Base-by-base conservation (phyloP, 2,113 vertebrate species). In the Bos indicus region DNA sequence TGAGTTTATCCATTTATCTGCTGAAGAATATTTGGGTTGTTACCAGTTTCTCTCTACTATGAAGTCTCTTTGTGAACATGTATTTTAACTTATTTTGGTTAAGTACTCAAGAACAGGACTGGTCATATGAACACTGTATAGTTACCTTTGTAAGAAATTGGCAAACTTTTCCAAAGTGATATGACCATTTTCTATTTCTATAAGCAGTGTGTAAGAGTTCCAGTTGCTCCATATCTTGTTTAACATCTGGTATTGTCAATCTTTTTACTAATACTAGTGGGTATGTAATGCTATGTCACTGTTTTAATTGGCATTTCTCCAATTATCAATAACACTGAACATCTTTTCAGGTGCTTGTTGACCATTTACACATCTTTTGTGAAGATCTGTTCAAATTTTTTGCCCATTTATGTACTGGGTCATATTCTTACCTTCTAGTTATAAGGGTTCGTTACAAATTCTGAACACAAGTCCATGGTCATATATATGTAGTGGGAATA, bases 21-120 rank as follows among this genome's bases (percentile, higher is more conserved):
- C 9, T 92, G 43, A 94, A 48, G 56, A 36, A 33, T 71, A 84
- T 43, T 28, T 92, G 67, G 2, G 25, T 89, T 77, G 48, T 71
- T 88, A 82, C 60, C 77, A 78, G 54, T 62, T 82, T 96, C 62
- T 83, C 48, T 86, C 67, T 77, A 33, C 77, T 52, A 81, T 52
- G 33, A 96, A 94, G 54, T 56, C n/a, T 88, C 80, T 91, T n/a
- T 81, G 54, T 94, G 82, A 81, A 59, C 62, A 92, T 9, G 33
- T 67, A 71, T 88, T 97, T 97, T 95, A 48, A 88, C 51, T 96
- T 95, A 21, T 43, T 52, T 90, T 90, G 15, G 54, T 40, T 90
- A 92, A 94, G 80, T 13, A 81, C 26, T n/a, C 87, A 78, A 54
- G 28, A 93, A 23, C 7, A 94, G 51, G 89, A 81, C 59, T 90